Conservation (phyloP, 2,888 invertebrate genomes). For the Amblyjoppa proteus region DNA sequence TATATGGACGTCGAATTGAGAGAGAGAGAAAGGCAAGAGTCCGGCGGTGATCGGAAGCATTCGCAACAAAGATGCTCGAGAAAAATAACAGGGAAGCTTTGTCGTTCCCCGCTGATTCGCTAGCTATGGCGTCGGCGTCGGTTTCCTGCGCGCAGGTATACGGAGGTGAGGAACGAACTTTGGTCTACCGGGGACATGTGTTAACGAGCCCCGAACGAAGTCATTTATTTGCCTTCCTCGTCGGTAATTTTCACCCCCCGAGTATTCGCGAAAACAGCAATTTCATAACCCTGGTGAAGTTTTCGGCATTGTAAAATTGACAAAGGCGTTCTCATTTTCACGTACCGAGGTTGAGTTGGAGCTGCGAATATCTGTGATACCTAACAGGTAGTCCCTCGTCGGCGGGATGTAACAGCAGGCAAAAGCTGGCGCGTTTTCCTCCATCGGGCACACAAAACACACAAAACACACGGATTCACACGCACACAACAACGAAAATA, state of each 20-base stretch:
- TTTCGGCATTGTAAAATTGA: neutral
- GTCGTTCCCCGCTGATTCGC: neutral
- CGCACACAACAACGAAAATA: neutral
- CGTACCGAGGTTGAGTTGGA: slow-evolving; percentile 44
- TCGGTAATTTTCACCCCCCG: neutral
- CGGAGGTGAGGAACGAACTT: neutral
- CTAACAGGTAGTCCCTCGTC: slow-evolving; percentile 23
- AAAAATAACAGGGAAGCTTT: neutral
- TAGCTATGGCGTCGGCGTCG: neutral
- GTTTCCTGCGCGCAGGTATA: neutral
- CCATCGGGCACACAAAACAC: slow-evolving; percentile 11
- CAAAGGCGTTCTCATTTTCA: slow-evolving; percentile 8
- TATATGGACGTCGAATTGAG: neutral
- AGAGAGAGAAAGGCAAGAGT: neutral
- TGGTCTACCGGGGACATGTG: neutral
- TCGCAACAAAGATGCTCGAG: neutral
- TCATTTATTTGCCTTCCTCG: neutral
- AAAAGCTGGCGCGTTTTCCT: slow-evolving; percentile 8
- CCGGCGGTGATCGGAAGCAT: too few species aligned
- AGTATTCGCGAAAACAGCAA: neutral
- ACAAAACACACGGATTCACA: neutral
- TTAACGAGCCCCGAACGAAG: neutral
- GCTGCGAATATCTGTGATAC: neutral
- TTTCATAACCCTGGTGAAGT: neutral
- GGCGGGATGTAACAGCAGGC: slow-evolving; percentile 10